Percentiles rank a stretch among this genome's conserved stretches.
phyloP scores from a whole-genome alignment of 1,140 invertebrate species.

The Mycetomoellerius zeteki region DNA sequence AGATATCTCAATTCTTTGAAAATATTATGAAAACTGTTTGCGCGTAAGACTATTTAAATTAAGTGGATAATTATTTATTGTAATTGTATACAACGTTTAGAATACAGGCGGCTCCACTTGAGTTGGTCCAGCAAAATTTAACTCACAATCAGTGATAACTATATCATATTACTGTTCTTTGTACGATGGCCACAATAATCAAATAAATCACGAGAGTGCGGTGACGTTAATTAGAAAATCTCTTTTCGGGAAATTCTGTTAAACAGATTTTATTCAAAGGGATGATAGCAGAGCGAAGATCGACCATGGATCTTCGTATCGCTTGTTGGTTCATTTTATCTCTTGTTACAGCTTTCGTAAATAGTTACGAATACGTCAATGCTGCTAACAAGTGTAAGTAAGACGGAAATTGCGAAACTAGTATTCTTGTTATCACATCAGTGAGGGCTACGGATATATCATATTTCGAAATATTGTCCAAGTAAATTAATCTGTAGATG shows the following conservation, averaged over 20 bases:
- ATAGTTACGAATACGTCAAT: not conserved
- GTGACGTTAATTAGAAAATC: not conserved
- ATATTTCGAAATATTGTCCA: not conserved
- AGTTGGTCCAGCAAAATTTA: not conserved
- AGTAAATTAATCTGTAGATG: not conserved
- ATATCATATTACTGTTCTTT: not conserved
- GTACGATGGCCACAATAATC: too few species aligned
- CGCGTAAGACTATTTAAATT: not conserved
- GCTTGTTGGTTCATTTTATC: conserved; percentile 11
- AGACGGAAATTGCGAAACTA: not conserved
- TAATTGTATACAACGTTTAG: not conserved
- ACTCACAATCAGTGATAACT: conserved; percentile 29
- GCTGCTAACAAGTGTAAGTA: conserved; percentile 63
- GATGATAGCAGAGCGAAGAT: not conserved
- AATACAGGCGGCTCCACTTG: too few species aligned
- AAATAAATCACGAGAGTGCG: not conserved
- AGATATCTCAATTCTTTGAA: not conserved
- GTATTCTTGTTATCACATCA: not conserved
- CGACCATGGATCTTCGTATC: conserved; percentile 47
- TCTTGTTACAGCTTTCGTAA: not conserved
- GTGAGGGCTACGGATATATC: not conserved
- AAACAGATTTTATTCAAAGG: not conserved
- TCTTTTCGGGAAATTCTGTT: not conserved
- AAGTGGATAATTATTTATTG: not conserved
- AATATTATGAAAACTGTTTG: not conserved